Conservation (phyloP, 2,797 vertebrate genomes). For the Oryzias dopingdopingensis region DNA sequence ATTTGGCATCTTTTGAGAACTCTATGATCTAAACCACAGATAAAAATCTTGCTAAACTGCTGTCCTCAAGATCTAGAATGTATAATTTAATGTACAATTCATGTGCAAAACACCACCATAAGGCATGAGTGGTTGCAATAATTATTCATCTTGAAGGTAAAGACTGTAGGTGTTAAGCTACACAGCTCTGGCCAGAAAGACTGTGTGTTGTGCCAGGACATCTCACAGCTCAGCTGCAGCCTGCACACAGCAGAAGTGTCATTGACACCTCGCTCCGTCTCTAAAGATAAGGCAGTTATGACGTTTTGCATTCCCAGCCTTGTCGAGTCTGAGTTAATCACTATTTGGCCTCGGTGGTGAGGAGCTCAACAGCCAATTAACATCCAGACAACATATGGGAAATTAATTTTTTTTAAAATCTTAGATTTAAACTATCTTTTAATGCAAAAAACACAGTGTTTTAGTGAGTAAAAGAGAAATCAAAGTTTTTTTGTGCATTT, state of each 20-base stretch:
- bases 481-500: too few relatives aligned
- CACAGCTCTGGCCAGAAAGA: conserved; percentile 56
- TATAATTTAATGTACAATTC: background rate
- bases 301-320: conserved; percentile 54
- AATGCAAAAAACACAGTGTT: background rate
- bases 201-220: conserved; percentile 65
- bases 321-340: conserved; percentile 53
- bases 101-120: background rate
- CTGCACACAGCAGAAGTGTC: conserved; percentile 71
- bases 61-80: too few relatives aligned
- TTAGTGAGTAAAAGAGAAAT: background rate
- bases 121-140: conserved; percentile 4
- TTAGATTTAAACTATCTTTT: conserved; percentile 15
- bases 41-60: too few relatives aligned
- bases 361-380: conserved; percentile 52
- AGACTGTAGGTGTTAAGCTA: conserved; percentile 50
- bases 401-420: conserved; percentile 28
- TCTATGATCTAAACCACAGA: too few relatives aligned
- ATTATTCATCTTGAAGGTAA: conserved; percentile 50
- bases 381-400: conserved; percentile 55
- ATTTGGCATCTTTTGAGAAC: too few relatives aligned
- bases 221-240: conserved; percentile 75
- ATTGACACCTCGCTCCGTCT: conserved; percentile 68
- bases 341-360: conserved; percentile 53
- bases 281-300: conserved; percentile 72